Conservation (phyloP, 92 coral and sea anemone species). For the Actinernus sp. region DNA sequence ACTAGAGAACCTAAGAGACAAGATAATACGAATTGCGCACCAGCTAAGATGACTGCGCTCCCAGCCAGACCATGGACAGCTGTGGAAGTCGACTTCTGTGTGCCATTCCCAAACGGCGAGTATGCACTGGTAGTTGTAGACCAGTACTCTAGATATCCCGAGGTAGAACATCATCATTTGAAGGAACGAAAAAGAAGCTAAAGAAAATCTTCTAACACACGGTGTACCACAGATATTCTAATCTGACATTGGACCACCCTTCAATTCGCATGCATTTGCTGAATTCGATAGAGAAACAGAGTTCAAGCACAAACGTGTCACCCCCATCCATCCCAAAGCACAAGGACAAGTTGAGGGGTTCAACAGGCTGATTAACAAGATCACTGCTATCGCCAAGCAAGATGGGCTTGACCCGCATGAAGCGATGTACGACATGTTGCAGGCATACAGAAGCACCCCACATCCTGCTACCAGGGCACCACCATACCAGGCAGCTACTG, state of each 20-base stretch:
- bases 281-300: constrained; percentile 45
- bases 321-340: constrained; percentile 50
- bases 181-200: constrained; percentile 36
- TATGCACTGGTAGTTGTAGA: constrained; percentile 48
- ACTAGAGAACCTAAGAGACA: constrained; percentile 47
- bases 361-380: constrained; percentile 54
- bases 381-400: constrained; percentile 18
- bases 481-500: constrained; percentile 46
- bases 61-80: constrained; percentile 63
- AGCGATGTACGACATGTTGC: constrained; percentile 54
- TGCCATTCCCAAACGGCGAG: constrained; percentile 53
- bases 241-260: constrained; percentile 64
- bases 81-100: constrained; percentile 58
- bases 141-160: constrained; percentile 66
- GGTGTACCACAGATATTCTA: constrained; percentile 40
- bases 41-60: constrained; percentile 64
- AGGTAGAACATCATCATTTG: constrained; percentile 38
- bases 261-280: constrained; percentile 31
- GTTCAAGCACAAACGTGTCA: constrained; percentile 34
- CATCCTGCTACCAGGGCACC: constrained; percentile 55
- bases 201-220: constrained; percentile 34
- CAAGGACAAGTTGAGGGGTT: constrained; percentile 60
- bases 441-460: constrained; percentile 54
- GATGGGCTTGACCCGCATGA: constrained; percentile 19
- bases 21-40: constrained; percentile 46